These are phyloP conservation scores for Electrona antarctica DNA, from an alignment of 2,113 vertebrate species.

Conservation along the genomic window DNA sequence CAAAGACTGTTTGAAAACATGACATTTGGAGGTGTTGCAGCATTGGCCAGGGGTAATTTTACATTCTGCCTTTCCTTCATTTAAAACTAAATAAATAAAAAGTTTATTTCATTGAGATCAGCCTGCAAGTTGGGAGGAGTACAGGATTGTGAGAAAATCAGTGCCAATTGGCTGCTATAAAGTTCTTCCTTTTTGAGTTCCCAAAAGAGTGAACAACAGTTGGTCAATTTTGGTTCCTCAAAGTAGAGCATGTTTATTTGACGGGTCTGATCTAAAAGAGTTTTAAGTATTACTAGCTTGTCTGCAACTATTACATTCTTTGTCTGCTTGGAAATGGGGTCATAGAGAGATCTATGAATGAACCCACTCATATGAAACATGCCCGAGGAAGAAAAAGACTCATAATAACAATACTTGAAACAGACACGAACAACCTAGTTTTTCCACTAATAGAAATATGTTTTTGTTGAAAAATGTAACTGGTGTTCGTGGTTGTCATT, in stretches of 20 bases:
- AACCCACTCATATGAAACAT: not conserved
- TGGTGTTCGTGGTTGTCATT: not conserved
- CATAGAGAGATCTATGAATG: not conserved
- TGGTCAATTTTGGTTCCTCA: not conserved
- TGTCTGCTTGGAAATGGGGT: slow-evolving; percentile 4
- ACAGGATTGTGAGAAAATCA: no score
- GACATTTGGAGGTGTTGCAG: no score
- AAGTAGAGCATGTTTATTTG: not conserved
- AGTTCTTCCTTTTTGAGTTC: no score
- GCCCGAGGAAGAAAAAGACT: not conserved
- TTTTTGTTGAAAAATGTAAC: not conserved
- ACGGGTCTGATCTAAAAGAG: not conserved
- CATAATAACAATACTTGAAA: not conserved
- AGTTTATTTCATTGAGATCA: no score
- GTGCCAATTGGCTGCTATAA: no score
- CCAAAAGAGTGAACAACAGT: not conserved
- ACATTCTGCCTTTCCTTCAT: no score
- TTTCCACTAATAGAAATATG: not conserved
- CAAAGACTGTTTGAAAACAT: no score
- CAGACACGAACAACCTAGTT: not conserved
- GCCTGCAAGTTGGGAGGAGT: no score
- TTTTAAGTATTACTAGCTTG: not conserved
- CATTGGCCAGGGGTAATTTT: no score
- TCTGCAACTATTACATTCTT: not conserved
- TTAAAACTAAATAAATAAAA: no score